Base-by-base conservation (phyloP, 1,140 invertebrate species). In the Drosophila malerkotliana region DNA sequence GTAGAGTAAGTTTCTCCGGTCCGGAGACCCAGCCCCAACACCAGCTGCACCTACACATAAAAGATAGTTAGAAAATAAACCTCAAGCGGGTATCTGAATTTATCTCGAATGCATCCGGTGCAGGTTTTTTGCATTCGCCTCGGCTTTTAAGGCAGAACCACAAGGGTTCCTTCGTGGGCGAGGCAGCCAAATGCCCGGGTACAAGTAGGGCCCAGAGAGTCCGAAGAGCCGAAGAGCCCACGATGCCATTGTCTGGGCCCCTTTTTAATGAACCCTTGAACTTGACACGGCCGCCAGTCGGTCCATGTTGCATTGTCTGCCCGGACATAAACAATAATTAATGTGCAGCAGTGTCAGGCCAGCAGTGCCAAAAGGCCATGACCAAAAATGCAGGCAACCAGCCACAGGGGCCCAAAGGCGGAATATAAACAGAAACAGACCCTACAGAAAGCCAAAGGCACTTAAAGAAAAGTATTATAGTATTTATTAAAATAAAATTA, bases 241-340 rank as follows among this genome's bases (percentile, higher is more conserved):
- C 63, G 56, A 62, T 34, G 41, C 69, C 60, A 59, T 73, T 73
- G 59, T 78, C 54, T 62, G 56, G 39, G 34, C 4, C 10, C 24
- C 24, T 47, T 64, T 69, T 77, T 83, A 83, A 83, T 83, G 79
- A 83, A 88, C 82, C 77, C 82, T 85, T 87, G 82, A 87, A 87
- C 82, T 87, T 87, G 82, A 87, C 64, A 79, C 80, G 49, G 80
- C 80, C 69, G 74, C 80, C 64, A 79, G 79, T 44, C 57, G 60
- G 58, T 8, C 56, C 61, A 57, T 78, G 82, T 78, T 85, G 82
- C 82, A 87, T 68, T 84, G 80, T 83, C 47, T 75, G 72, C 64
- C 54, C 66, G 68, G 63, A 69, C 79, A 82, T 80, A 68, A 77
- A 84, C 77, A 85, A 80, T 85, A 85, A 85, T 77, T 77, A 84